Evolutionary conservation across 2,113 vertebrate genomes (phyloP).

Genomic region (Microcebus jonahi): DNA sequence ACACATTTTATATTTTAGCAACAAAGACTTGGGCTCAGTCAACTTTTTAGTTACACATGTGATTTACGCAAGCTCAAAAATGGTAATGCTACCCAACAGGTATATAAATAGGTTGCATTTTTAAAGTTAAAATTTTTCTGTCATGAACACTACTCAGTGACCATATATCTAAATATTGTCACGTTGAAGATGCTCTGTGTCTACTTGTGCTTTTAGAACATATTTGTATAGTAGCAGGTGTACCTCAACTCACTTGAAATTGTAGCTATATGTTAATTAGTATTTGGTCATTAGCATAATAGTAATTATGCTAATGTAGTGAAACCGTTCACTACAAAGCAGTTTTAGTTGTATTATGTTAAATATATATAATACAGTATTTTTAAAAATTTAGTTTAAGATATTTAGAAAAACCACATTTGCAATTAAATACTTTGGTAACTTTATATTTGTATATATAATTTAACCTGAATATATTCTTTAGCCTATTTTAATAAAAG

Average conservation of each 20-base stretch:
- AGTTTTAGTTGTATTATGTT: slow-evolving; percentile 34
- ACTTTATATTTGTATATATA: slow-evolving; percentile 19
- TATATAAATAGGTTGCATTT: slow-evolving; percentile 27
- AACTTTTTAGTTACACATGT: background rate
- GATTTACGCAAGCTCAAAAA: background rate
- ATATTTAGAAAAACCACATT: slow-evolving; percentile 24
- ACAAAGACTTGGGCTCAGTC: background rate
- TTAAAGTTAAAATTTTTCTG: slow-evolving; percentile 42
- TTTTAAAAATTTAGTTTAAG: background rate
- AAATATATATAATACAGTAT: background rate
- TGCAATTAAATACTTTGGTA: background rate
- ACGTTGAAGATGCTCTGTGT: background rate
- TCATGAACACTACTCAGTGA: background rate
- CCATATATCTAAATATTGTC: background rate
- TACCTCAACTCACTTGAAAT: slow-evolving; percentile 20
- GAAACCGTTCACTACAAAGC: slow-evolving; percentile 25
- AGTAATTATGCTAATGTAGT: background rate
- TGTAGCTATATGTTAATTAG: background rate
- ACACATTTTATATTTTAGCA: background rate
- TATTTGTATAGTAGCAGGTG: background rate
- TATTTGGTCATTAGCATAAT: background rate
- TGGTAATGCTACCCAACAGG: background rate
- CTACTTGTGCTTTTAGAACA: background rate
- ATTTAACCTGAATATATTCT: slow-evolving; percentile 47
- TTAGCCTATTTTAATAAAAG: slow-evolving; percentile 71